Conservation (phyloP, 1,140 invertebrate genomes). For the Euschistus heros region DNA sequence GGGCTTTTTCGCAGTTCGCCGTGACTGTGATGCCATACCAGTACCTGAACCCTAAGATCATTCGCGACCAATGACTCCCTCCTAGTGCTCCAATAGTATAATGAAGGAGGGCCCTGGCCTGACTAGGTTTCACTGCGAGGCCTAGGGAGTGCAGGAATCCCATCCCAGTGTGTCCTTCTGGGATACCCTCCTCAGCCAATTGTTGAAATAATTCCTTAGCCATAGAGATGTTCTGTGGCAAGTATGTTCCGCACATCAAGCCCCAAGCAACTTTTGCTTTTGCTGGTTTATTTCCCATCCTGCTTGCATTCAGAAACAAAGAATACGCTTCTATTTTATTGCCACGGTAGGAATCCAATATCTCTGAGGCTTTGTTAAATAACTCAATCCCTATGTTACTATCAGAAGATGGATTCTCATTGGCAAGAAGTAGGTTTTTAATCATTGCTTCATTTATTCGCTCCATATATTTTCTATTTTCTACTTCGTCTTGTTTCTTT, state of each 20-base stretch:
- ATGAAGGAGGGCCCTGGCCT: constrained; percentile 78
- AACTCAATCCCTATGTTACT: no score
- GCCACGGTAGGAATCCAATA: no score
- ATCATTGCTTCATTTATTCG: no score
- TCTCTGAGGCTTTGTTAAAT: no score
- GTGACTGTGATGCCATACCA: constrained; percentile 78
- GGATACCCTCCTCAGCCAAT: constrained; percentile 61
- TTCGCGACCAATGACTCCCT: constrained; percentile 81
- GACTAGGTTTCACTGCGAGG: constrained; percentile 68
- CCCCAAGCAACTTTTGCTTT: constrained; percentile 76
- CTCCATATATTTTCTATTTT: no score
- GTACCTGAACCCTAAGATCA: constrained; percentile 82
- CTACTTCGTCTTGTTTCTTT: no score
- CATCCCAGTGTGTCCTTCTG: constrained; percentile 80
- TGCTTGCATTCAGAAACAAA: constrained; percentile 59
- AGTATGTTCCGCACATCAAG: constrained; percentile 66
- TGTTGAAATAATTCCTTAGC: constrained; percentile 68
- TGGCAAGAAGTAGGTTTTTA: no score
- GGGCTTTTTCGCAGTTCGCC: constrained; percentile 78
- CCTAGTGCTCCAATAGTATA: constrained; percentile 82
- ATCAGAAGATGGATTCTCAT: no score
- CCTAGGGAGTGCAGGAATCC: constrained; percentile 84
- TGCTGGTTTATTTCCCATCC: constrained; percentile 64
- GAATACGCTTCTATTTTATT: constrained; percentile 53
- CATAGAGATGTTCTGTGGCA: constrained; percentile 59